Conservation (phyloP, 2,797 vertebrate genomes). For the Pseudomugil gertrudae region DNA sequence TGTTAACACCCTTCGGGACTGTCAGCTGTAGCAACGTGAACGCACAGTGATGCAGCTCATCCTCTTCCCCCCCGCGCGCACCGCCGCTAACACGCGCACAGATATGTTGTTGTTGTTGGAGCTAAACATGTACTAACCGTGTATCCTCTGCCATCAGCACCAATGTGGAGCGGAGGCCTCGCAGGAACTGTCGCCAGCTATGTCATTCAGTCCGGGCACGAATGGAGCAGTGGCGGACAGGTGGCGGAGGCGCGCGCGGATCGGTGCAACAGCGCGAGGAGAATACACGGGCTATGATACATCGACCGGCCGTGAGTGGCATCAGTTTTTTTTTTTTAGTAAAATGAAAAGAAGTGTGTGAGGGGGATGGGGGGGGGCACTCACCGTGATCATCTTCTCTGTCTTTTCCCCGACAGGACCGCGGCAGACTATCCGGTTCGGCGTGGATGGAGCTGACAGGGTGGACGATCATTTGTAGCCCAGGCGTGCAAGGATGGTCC, state of each 20-base stretch:
- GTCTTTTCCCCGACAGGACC: constrained; percentile 55
- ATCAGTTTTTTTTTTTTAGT: constrained; percentile 12
- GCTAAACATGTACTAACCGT: constrained; percentile 53
- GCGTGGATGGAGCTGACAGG: constrained; percentile 44
- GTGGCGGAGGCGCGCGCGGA: constrained; percentile 32
- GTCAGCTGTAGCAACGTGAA: constrained; percentile 26
- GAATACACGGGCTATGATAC: constrained; percentile 44
- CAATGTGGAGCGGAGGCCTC: constrained; percentile 54
- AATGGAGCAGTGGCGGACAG: constrained; percentile 33
- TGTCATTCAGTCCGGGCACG: constrained; percentile 61
- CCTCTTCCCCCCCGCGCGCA: background rate
- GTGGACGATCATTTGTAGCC: constrained; percentile 57
- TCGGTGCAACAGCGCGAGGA: constrained; percentile 43
- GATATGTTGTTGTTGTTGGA: constrained; percentile 51
- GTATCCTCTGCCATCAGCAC: constrained; percentile 41
- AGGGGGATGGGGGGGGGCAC: constrained; percentile 38
- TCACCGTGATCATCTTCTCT: constrained; percentile 79
- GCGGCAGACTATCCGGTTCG: constrained; percentile 48
- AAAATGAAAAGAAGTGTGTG: too few species aligned
- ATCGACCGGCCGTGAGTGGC: constrained; percentile 62
- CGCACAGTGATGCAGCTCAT: constrained; percentile 45
- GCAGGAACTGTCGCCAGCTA: constrained; percentile 51
- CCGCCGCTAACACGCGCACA: constrained; percentile 9
- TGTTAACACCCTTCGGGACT: constrained; percentile 30
- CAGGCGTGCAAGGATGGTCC: constrained; percentile 67